Percentiles rank a stretch among this genome's conserved stretches.
phyloP scores from a whole-genome alignment of 1,140 invertebrate genomes.

The Solenopsis fugax region DNA sequence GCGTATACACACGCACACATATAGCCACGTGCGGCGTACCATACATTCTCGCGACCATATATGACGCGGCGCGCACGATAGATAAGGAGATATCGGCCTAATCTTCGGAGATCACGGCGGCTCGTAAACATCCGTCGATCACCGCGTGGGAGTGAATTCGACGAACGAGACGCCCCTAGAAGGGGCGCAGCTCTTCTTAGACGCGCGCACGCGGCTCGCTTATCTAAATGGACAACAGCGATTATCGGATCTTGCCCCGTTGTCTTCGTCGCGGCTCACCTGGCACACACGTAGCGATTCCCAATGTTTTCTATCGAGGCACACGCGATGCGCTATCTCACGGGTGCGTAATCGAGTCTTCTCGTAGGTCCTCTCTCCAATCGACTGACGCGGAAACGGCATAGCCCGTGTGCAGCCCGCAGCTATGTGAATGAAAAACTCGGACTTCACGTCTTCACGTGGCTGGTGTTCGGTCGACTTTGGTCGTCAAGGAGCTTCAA shows the following conservation, averaged over 20 bases:
- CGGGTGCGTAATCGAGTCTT: constrained; percentile 22
- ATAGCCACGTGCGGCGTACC: neutral
- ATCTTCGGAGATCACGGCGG: constrained; percentile 36
- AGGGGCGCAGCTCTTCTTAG: constrained; percentile 16
- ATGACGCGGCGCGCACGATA: neutral
- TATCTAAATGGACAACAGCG: constrained; percentile 45
- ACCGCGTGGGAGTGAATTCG: constrained; percentile 43
- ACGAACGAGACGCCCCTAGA: neutral
- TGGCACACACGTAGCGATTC: constrained; percentile 19
- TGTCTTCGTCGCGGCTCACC: constrained; percentile 38
- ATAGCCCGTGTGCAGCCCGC: neutral
- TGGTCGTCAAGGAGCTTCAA: neutral
- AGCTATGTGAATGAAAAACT: neutral
- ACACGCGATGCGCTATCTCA: constrained; percentile 20
- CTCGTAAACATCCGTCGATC: constrained; percentile 41
- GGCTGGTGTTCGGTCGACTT: neutral
- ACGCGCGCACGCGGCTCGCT: neutral
- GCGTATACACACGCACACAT: no score
- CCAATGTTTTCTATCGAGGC: constrained; percentile 19
- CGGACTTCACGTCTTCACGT: neutral
- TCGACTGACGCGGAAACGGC: neutral
- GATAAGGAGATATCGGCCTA: constrained; percentile 32
- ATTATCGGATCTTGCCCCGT: constrained; percentile 28
- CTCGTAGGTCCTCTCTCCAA: neutral
- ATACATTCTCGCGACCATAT: neutral